These are phyloP conservation scores for Pharmacophagus antenor DNA, from an alignment of 2,888 invertebrate species.

Conservation along the genomic window DNA sequence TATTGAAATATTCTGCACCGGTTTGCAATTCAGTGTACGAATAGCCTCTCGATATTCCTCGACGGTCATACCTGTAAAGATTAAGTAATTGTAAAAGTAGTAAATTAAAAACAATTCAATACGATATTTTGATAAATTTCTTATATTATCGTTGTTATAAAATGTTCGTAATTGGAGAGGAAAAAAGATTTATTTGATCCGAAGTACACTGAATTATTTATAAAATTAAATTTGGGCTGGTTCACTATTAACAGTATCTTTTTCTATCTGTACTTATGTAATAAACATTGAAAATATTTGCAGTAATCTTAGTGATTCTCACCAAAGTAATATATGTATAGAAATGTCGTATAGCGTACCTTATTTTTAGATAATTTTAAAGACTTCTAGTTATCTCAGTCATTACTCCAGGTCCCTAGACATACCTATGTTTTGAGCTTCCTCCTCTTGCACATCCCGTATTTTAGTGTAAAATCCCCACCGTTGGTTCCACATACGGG, in stretches of 20 bases:
- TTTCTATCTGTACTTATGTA: too few species aligned
- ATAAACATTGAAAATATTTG: too few species aligned
- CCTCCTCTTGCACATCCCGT: constrained; percentile 64
- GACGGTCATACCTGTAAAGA: constrained; percentile 53
- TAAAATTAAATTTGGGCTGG: too few species aligned
- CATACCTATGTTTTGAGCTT: constrained; percentile 62
- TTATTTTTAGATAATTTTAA: neutral
- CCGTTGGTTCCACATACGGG: constrained; percentile 60
- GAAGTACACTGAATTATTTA: too few species aligned
- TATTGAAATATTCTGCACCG: constrained; percentile 55
- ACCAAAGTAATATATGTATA: neutral
- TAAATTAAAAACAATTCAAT: neutral
- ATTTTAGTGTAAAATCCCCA: constrained; percentile 66
- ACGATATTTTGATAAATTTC: too few species aligned
- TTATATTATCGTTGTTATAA: neutral
- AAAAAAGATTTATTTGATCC: neutral
- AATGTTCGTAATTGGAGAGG: neutral
- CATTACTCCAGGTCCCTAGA: neutral
- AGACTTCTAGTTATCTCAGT: neutral
- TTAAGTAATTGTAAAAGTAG: neutral
- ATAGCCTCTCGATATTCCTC: constrained; percentile 64
- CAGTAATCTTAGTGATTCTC: too few species aligned
- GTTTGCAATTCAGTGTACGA: constrained; percentile 58
- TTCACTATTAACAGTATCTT: too few species aligned
- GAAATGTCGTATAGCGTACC: neutral